Evolutionary conservation across 1,140 invertebrate genomes (phyloP), one percentile per base, ranked within the genome.

Genomic region (Drosophila nasuta): DNA sequence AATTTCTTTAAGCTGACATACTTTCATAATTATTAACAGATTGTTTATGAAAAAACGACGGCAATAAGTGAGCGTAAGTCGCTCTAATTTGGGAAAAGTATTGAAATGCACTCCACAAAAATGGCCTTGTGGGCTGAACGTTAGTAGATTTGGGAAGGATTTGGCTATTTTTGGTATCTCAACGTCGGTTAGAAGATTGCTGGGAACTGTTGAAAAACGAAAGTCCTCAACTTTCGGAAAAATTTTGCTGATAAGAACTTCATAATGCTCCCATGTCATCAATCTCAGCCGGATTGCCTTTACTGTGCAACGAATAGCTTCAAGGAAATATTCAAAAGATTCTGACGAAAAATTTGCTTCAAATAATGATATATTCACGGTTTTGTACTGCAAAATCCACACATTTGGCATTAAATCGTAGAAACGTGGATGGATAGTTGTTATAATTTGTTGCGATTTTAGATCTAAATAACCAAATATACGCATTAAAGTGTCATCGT

Each of bases 61-160:
- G 41, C 83, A 88, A 15, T 73, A 67, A 15, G 80, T 66, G 1
- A 83, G 6, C 1, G 67, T 88, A 1, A 88, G 60, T 7, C 56
- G 45, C 25, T 88, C 73, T 25, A 88, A 54, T 1, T 48, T 8
- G 0, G 28, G 15, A 17, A 81, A 73, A 13, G 63, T 46, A 0
- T 15, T 6, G 33, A 88, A 67, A 54, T 71, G n/a, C 10, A 35
- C 28, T 7, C 83, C 83, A 0, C 66, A 77, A 10, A 89, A 83
- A n/a, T 35, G 43, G 1, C 83, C 83, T 8, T 75, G 45, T 1
- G 83, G 83, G 67, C 83, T 88, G 0, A 88, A 83, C 0, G 74
- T 75, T 41, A 8, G 75, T 5, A 88, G 6, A 48, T 81, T 80
- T 17, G 83, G 83, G 52, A 88, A 88, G 30, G 51, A n/a, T 2